Percentiles rank a stretch among this genome's conserved stretches.
phyloP scores from a whole-genome alignment of 2,888 invertebrate species.

The Tipula confusa region DNA sequence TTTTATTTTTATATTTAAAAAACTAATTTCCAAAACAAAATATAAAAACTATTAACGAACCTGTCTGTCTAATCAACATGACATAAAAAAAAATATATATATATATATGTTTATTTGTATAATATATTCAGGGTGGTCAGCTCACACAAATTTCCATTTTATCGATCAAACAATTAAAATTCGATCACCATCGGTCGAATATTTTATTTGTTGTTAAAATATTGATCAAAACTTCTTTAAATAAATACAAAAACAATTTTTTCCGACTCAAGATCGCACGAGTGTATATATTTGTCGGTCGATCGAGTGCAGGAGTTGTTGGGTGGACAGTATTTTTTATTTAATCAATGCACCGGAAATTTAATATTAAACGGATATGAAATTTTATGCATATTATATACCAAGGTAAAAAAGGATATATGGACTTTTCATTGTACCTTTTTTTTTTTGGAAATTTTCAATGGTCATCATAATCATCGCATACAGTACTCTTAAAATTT shows the following conservation, averaged over 20 bases:
- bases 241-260: not conserved
- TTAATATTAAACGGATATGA: not conserved
- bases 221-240: not conserved
- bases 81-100: not conserved
- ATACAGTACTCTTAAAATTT: too few species aligned
- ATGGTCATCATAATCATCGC: not conserved
- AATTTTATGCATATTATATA: not conserved
- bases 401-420: not conserved
- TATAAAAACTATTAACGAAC: conserved; percentile 9
- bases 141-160: not conserved
- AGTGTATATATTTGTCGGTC: not conserved
- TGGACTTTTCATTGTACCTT: not conserved
- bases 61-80: conserved; percentile 12
- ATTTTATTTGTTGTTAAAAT: not conserved
- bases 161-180: conserved; percentile 25
- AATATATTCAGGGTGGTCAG: not conserved
- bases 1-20: not conserved
- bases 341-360: not conserved
- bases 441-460: not conserved
- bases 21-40: conserved; percentile 12
- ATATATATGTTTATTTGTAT: too few species aligned
- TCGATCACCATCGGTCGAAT: not conserved
- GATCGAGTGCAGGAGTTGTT: not conserved
- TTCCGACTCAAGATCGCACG: not conserved
- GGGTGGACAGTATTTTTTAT: not conserved